phyloP scores from a whole-genome alignment of 2,888 invertebrate species.

The Monochamus alternatus region DNA sequence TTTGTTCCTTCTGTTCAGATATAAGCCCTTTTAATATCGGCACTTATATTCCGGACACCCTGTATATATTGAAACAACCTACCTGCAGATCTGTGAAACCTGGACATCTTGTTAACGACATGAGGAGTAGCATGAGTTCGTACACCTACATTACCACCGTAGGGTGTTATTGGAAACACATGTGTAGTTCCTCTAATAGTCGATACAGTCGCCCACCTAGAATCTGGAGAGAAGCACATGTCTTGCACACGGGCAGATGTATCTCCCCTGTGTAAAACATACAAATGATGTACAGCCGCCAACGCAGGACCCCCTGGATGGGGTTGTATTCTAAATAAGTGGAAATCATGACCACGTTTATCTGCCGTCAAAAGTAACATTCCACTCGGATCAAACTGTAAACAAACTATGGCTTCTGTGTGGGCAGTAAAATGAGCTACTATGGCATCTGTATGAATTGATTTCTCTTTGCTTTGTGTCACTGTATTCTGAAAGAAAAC shows the following conservation, averaged over 20 bases:
- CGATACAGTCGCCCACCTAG: constrained; percentile 96
- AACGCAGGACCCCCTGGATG: constrained; percentile 88
- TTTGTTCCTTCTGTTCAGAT: no score
- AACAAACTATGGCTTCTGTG: constrained; percentile 89
- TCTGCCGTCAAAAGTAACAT: constrained; percentile 93
- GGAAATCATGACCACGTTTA: constrained; percentile 94
- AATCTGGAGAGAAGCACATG: constrained; percentile 92
- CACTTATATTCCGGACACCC: no score
- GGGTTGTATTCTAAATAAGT: constrained; percentile 94
- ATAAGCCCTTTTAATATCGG: no score
- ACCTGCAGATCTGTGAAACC: constrained; percentile 94
- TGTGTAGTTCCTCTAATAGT: constrained; percentile 98
- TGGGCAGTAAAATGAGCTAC: constrained; percentile 93
- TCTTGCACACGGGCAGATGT: constrained; percentile 97
- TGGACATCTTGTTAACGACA: constrained; percentile 93
- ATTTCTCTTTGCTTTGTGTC: constrained; percentile 54
- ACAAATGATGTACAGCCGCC: constrained; percentile 95
- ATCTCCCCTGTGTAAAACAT: constrained; percentile 94
- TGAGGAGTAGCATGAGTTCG: constrained; percentile 96
- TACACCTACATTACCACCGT: constrained; percentile 92
- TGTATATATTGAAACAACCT: constrained; percentile 3
- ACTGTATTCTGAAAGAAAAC: constrained; percentile 38
- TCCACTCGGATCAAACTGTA: constrained; percentile 94
- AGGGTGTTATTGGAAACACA: constrained; percentile 96
- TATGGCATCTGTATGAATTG: constrained; percentile 79